phyloP scores from a whole-genome alignment of 2,797 vertebrate species.

The Rhinogobio ventralis region DNA sequence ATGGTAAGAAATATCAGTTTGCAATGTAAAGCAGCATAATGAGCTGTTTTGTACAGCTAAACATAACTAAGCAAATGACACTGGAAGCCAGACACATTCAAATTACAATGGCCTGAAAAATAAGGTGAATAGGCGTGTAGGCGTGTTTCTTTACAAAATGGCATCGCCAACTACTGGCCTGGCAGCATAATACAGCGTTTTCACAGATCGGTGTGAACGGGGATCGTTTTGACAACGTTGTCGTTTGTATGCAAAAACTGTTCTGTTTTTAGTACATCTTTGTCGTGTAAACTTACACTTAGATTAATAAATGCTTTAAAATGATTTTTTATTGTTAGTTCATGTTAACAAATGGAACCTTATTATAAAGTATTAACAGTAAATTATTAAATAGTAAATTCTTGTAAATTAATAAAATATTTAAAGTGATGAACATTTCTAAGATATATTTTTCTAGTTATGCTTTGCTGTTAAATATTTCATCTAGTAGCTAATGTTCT shows the following conservation, averaged over 20 bases:
- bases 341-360: background rate
- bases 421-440: background rate
- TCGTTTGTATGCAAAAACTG: background rate
- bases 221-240: background rate
- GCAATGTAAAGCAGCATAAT: no score
- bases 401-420: background rate
- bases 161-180: background rate
- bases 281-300: background rate
- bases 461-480: background rate
- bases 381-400: background rate
- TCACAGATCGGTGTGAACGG: background rate
- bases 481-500: background rate
- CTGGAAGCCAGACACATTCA: no score
- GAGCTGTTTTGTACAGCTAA: no score
- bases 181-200: background rate
- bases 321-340: background rate
- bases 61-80: no score
- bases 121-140: no score
- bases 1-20: no score
- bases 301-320: background rate
- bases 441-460: background rate
- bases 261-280: background rate
- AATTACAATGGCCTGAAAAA: no score
- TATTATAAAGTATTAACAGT: background rate
- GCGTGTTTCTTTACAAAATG: background rate